Evolutionary conservation across 2,888 invertebrate genomes (phyloP), one percentile per base, ranked within the genome.

Genomic region (Caenorhabditis zanzibari): DNA sequence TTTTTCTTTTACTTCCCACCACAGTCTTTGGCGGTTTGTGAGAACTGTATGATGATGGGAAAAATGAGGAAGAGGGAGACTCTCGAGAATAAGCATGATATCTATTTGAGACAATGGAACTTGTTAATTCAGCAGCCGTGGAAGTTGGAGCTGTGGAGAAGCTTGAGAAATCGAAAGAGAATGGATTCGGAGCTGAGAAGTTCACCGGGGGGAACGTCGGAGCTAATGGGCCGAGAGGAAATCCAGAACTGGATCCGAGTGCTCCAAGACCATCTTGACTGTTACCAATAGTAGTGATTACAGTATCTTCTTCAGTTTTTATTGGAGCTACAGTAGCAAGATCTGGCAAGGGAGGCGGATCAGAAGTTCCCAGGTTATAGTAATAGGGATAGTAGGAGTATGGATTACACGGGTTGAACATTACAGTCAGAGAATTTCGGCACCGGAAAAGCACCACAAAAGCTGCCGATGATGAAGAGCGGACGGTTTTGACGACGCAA

Each of bases 361-460:
- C 26, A 28, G 35, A 47, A 10, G 59, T 19, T n/a, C 38, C 41
- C 6, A 63, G 28, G 3, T 54, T 54, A 56, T 63, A 64, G 41
- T 63, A 73, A 12, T 49, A 54, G n/a, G 74, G 63, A 41, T 73
- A 64, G 14, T 64, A 64, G 16, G 61, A 38, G 52, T 38, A 38
- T 12, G 12, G 10, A 12, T 49, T 35, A 44, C 64, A 74, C 19
- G 74, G 54, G 41, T 74, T 74, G 28, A 73, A 19, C 74, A 74
- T 74, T 24, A 14, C 26, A 16, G 14, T 16, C 12, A 24, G 32
- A 35, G 38, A 68, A 26, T 7, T 7, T 7, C 52, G n/a, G 52
- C 7, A 32, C 32, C 32, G 52, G 24, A 52, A 52, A 22, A 22
- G 24, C 14, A n/a, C 38, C 6, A 38, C 12, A 38, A 19, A 47